Evolutionary conservation across 2,888 invertebrate species (phyloP), one percentile per base, ranked within the genome.

Genomic region (Scrobipalpa atriplicella): DNA sequence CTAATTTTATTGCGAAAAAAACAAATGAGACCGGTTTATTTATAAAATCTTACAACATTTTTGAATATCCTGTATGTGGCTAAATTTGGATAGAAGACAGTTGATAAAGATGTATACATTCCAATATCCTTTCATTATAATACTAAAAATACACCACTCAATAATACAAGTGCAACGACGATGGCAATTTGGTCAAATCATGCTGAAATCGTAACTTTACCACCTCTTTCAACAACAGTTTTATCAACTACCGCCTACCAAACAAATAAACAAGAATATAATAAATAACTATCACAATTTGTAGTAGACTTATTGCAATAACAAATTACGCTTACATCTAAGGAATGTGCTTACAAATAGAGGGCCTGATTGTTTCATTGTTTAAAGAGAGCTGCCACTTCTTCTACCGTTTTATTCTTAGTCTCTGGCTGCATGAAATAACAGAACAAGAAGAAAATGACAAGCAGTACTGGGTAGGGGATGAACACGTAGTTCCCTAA

Each of bases 371-470:
- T 5, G 9, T 9, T 13, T 36, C n/a, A 89, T 72, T 89, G 82
- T 70, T 92, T 93, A 80, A 93, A 93, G 73, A 92, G 82, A 82
- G 89, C 88, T 68, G 92, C 91, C 29, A 93, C 93, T 74, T 93
- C 93, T 71, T 93, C 93, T 62, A 93, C 89, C 13, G 91, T 86
- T 70, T 83, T 91, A 71, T 93, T 93, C 78, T 93, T 93, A 18
- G 93, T 93, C 78, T 93, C 93, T 6, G 93, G 93, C 71, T 93
- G 74, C 76, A 89, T 91, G 72, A 89, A 86, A 73, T 89, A 92
- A 3, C 90, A 89, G 75, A 92, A 93, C 39, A 85, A 74, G 71
- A 90, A 93, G 83, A 93, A 93, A 56, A 93, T 56, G 39, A 92
- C 83, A 13, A 93, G 77, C 1, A 93, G 83, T 19, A 83, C 82